phyloP scores from a whole-genome alignment of 92 coral and sea anemone species.

The Heteractis magnifica region DNA sequence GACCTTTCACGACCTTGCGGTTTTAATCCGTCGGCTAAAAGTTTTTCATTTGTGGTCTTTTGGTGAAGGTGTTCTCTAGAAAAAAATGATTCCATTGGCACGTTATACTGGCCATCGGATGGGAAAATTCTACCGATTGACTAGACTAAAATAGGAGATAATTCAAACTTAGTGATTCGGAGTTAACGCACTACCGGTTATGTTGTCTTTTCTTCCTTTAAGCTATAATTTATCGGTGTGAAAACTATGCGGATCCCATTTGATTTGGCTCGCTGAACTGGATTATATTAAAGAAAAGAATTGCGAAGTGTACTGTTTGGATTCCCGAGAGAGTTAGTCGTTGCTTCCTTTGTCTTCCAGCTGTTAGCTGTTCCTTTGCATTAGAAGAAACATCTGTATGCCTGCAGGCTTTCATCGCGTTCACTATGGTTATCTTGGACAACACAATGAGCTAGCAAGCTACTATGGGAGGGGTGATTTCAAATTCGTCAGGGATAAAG shows the following conservation, averaged over 20 bases:
- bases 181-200: not conserved
- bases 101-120: not conserved
- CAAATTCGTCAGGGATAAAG: not conserved
- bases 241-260: not conserved
- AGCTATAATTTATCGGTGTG: not conserved
- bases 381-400: not conserved
- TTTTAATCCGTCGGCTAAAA: not conserved
- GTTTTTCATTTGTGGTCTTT: not conserved
- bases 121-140: not conserved
- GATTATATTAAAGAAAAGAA: not conserved
- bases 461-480: not conserved
- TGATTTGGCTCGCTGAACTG: not conserved
- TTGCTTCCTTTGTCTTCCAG: not conserved
- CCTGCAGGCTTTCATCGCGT: not conserved
- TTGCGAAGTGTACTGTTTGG: not conserved
- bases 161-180: not conserved
- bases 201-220: not conserved
- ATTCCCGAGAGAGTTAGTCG: constrained; percentile 2
- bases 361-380: constrained; percentile 5
- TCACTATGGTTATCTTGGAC: not conserved
- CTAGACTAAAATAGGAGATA: not conserved
- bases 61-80: not conserved
- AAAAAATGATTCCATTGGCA: not conserved
- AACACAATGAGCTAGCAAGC: not conserved
- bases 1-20: not conserved